Conservation (phyloP, 2,888 invertebrate genomes). For the Hedya salicella region DNA sequence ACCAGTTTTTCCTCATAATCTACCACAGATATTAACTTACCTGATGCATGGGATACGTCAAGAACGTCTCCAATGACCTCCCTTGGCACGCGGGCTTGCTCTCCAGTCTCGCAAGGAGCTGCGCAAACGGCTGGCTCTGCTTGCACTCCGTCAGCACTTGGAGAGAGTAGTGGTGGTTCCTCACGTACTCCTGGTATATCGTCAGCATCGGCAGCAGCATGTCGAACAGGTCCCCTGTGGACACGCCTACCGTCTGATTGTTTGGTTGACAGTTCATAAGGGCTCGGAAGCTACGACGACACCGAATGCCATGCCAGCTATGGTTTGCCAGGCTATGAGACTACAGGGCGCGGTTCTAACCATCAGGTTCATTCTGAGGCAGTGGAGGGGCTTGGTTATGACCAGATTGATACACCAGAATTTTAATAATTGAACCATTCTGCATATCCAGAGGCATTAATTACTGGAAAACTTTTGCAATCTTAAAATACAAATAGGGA, state of each 20-base stretch:
- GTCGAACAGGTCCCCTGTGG: slow-evolving; percentile 95
- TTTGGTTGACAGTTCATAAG: slow-evolving; percentile 35
- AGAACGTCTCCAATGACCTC: slow-evolving; percentile 93
- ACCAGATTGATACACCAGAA: no score
- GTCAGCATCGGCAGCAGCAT: slow-evolving; percentile 97
- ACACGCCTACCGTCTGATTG: slow-evolving; percentile 51
- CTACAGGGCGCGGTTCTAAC: not conserved
- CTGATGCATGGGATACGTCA: slow-evolving; percentile 98
- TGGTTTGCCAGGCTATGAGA: slow-evolving; percentile 23
- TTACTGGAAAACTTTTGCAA: not conserved
- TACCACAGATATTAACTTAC: no score
- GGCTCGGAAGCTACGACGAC: slow-evolving; percentile 39
- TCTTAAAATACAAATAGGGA: not conserved
- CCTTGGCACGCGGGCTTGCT: slow-evolving; percentile 94
- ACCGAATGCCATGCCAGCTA: slow-evolving; percentile 42
- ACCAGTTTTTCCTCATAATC: no score
- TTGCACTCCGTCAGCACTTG: slow-evolving; percentile 97
- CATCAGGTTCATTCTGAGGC: not conserved
- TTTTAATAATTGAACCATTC: no score
- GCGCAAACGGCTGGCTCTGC: slow-evolving; percentile 91
- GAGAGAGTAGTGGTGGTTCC: slow-evolving; percentile 97
- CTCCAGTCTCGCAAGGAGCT: slow-evolving; percentile 91
- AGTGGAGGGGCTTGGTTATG: no score
- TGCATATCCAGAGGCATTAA: no score
- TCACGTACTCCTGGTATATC: slow-evolving; percentile 97